Percentiles rank a stretch among this genome's conserved stretches.
Evolutionary conservation across 2,113 vertebrate genomes (phyloP).

Genomic region (Piaya cayana): DNA sequence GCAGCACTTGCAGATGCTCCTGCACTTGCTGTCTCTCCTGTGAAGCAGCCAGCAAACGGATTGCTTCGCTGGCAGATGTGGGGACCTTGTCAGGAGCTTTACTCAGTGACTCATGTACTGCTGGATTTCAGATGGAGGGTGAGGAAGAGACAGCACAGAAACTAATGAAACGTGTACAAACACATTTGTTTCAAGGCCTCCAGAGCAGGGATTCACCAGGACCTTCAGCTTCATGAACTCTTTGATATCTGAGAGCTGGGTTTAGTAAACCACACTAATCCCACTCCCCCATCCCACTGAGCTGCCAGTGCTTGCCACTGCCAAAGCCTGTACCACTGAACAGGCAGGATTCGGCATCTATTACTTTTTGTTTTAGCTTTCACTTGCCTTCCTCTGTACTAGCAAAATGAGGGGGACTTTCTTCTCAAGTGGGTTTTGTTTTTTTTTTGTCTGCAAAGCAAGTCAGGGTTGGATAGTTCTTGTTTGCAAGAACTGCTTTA

Average conservation of each 20-base stretch:
- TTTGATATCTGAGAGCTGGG: neutral
- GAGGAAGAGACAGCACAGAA: neutral
- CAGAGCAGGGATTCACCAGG: neutral
- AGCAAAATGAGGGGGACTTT: neutral
- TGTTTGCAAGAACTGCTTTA: neutral
- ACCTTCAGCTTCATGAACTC: neutral
- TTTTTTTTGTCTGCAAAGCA: neutral
- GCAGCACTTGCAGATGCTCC: neutral
- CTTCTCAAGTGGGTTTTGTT: neutral
- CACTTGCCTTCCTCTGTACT: neutral
- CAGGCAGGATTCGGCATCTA: neutral
- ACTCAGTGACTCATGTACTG: neutral
- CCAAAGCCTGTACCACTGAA: neutral
- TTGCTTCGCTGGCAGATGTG: neutral
- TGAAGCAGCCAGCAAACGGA: neutral
- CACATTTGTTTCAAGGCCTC: neutral
- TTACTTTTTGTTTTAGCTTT: neutral
- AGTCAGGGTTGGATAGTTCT: neutral
- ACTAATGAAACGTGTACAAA: neutral
- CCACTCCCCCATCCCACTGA: neutral
- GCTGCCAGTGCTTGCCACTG: neutral
- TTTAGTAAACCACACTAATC: neutral
- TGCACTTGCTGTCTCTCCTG: neutral
- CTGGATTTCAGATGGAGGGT: neutral
- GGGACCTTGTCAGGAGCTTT: slow-evolving; percentile 25